phyloP scores from a whole-genome alignment of 2,797 vertebrate species.

The Scolopax rusticola region DNA sequence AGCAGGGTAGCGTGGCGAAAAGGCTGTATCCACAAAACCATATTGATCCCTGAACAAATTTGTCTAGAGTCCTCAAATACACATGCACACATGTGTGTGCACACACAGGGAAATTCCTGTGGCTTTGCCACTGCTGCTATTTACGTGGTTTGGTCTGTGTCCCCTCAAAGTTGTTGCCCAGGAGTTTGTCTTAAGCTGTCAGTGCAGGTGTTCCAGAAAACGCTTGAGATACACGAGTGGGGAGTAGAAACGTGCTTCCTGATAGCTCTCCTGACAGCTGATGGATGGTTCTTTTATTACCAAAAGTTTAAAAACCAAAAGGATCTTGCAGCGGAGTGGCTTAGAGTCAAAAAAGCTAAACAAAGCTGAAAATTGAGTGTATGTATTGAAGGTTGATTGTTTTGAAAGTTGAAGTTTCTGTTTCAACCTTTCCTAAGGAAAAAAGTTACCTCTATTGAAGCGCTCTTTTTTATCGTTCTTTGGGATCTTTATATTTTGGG shows the following conservation, averaged over 20 bases:
- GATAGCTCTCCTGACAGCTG: neutral
- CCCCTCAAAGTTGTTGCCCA: neutral
- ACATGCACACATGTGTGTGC: neutral
- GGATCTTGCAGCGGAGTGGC: neutral
- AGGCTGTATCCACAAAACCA: conserved; percentile 39
- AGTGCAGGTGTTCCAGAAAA: conserved; percentile 35
- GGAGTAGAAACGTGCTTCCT: conserved; percentile 32
- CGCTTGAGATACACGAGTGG: neutral
- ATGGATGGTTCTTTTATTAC: conserved; percentile 39
- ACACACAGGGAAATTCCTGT: neutral
- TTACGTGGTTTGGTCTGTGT: neutral
- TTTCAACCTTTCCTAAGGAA: neutral
- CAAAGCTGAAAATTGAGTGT: conserved; percentile 4
- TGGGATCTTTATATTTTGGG: neutral
- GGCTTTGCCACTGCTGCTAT: conserved; percentile 24
- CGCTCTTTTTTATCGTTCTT: neutral
- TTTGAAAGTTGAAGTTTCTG: neutral
- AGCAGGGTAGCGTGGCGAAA: neutral
- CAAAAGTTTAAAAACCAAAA: neutral
- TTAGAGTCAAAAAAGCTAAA: neutral
- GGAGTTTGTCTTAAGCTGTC: neutral
- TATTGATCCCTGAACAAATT: conserved; percentile 67
- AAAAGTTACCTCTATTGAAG: neutral
- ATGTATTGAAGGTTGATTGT: neutral
- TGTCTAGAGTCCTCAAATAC: conserved; percentile 36